These are phyloP conservation scores for Cyanoramphus novaezelandiae DNA, from an alignment of 2,113 vertebrate genomes.

Conservation along the genomic window DNA sequence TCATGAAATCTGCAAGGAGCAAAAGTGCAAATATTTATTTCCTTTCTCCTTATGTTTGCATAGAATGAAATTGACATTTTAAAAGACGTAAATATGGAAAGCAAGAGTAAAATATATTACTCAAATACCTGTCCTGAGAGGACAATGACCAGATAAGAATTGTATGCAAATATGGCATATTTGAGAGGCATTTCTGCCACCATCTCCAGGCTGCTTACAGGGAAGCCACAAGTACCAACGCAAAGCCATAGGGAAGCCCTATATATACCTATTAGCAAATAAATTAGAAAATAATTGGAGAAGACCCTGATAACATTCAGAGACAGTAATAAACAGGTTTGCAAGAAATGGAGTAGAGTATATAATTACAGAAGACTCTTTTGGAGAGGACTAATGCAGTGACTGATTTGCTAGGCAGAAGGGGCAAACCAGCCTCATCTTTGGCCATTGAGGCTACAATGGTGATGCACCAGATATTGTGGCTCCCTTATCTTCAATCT, in stretches of 20 bases:
- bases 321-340: neutral
- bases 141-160: neutral
- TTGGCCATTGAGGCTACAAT: too few relatives aligned
- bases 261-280: neutral
- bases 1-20: slow-evolving; percentile 1
- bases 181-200: neutral
- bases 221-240: neutral
- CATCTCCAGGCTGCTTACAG: neutral
- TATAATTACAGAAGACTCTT: neutral
- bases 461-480: neutral
- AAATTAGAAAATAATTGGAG: neutral
- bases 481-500: neutral
- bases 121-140: neutral
- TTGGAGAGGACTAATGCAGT: neutral
- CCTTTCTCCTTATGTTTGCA: neutral
- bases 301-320: neutral
- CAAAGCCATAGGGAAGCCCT: neutral
- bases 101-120: neutral
- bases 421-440: neutral
- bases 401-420: neutral
- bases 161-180: neutral
- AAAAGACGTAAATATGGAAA: neutral
- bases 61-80: neutral
- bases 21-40: neutral
- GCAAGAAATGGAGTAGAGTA: neutral